Conservation (phyloP, 2,888 invertebrate genomes). For the Strigamia crassipes region DNA sequence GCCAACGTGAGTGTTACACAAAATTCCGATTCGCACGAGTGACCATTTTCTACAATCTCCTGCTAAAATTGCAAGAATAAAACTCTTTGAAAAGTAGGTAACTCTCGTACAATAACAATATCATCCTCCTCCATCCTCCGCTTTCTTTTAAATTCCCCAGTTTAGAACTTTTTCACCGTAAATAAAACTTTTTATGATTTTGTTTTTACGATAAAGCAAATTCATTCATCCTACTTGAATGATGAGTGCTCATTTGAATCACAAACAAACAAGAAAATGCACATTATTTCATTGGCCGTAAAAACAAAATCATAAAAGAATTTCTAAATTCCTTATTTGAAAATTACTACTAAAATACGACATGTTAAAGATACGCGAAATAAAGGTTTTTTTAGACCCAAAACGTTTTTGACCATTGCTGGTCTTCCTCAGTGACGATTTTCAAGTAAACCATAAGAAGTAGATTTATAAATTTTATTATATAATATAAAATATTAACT, state of each 20-base stretch:
- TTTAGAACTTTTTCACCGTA: neutral
- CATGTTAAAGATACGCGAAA: too few species aligned
- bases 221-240: neutral
- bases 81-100: neutral
- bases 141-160: neutral
- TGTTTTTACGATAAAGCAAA: too few species aligned
- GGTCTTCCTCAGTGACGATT: too few species aligned
- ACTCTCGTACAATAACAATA: neutral
- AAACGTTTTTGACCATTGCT: too few species aligned
- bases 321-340: too few species aligned
- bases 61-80: neutral
- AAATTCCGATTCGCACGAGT: slow-evolving; percentile 26
- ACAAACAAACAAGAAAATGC: neutral
- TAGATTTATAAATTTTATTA: too few species aligned
- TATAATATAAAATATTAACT: too few species aligned
- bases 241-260: neutral
- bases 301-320: too few species aligned
- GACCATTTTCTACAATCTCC: slow-evolving; percentile 2
- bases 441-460: too few species aligned
- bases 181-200: neutral
- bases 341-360: too few species aligned
- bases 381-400: too few species aligned
- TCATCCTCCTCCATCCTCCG: neutral
- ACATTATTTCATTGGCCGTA: too few species aligned
- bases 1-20: neutral